Conservation (phyloP, 1,140 invertebrate species). For the Bombus polaris region DNA sequence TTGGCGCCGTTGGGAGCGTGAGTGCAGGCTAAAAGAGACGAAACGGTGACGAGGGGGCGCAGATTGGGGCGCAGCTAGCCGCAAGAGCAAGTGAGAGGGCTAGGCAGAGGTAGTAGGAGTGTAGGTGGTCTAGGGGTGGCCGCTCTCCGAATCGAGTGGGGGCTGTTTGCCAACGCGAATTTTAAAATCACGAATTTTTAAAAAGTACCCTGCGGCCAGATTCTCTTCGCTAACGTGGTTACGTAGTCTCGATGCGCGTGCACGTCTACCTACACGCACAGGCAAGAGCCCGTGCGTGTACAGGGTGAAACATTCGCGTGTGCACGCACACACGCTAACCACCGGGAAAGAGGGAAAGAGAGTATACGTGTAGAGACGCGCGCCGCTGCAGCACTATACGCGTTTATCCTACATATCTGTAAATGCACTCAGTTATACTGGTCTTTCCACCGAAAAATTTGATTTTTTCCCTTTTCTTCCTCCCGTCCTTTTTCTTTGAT, state of each 20-base stretch:
- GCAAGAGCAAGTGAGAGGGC: neutral
- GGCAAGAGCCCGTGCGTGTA: neutral
- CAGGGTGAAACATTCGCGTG: neutral
- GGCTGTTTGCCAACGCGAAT: constrained; percentile 74
- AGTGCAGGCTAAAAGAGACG: constrained; percentile 72
- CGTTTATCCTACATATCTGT: constrained; percentile 70
- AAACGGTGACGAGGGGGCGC: constrained; percentile 64
- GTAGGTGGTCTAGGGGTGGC: constrained; percentile 45
- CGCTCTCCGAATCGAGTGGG: constrained; percentile 59
- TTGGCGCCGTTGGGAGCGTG: constrained; percentile 70
- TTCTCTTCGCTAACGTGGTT: constrained; percentile 71
- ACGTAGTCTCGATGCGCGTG: constrained; percentile 68
- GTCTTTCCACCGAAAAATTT: constrained; percentile 64
- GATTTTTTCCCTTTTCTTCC: constrained; percentile 59
- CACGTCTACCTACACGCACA: constrained; percentile 33
- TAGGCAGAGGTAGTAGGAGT: constrained; percentile 1
- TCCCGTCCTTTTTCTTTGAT: constrained; percentile 52
- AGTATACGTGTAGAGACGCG: neutral
- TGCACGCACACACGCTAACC: neutral
- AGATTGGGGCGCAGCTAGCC: constrained; percentile 54
- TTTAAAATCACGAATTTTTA: constrained; percentile 75
- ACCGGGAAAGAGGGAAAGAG: neutral
- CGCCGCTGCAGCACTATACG: constrained; percentile 53
- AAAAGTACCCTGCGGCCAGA: constrained; percentile 73
- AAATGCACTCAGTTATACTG: constrained; percentile 67